Conservation (phyloP, 1,140 invertebrate genomes). For the Platyura marginata region DNA sequence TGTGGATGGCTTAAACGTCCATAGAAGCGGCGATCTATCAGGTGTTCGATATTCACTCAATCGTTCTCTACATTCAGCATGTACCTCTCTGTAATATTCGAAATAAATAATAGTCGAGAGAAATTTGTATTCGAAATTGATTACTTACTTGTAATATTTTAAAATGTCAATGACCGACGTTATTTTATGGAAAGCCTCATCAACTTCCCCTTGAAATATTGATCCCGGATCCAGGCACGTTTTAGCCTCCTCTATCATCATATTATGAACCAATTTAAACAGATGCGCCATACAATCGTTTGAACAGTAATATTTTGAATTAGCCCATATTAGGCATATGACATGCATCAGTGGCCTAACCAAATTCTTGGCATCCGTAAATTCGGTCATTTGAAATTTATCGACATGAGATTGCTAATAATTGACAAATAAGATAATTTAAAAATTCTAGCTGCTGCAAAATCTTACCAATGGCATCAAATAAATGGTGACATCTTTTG, state of each 20-base stretch:
- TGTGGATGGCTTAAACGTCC: constrained; percentile 45
- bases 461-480: constrained; percentile 39
- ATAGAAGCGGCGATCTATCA: constrained; percentile 20
- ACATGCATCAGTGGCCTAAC: constrained; percentile 49
- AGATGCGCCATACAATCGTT: constrained; percentile 49
- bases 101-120: no score
- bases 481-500: constrained; percentile 44
- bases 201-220: constrained; percentile 45
- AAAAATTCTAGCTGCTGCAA: constrained; percentile 14
- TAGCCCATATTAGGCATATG: constrained; percentile 67
- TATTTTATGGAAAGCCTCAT: constrained; percentile 30
- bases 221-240: constrained; percentile 29
- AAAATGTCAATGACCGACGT: constrained; percentile 23
- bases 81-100: no score
- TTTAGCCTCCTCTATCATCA: constrained; percentile 38
- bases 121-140: no score
- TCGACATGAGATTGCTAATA: constrained; percentile 37
- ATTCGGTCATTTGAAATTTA: constrained; percentile 48
- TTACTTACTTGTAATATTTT: constrained; percentile 19
- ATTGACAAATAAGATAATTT: constrained; percentile 6
- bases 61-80: constrained; percentile 1
- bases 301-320: constrained; percentile 64
- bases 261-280: constrained; percentile 48
- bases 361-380: constrained; percentile 36
- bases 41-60: constrained; percentile 18